Base-by-base conservation (phyloP, 2,888 invertebrate genomes). In the Choristoneura rosaceana region DNA sequence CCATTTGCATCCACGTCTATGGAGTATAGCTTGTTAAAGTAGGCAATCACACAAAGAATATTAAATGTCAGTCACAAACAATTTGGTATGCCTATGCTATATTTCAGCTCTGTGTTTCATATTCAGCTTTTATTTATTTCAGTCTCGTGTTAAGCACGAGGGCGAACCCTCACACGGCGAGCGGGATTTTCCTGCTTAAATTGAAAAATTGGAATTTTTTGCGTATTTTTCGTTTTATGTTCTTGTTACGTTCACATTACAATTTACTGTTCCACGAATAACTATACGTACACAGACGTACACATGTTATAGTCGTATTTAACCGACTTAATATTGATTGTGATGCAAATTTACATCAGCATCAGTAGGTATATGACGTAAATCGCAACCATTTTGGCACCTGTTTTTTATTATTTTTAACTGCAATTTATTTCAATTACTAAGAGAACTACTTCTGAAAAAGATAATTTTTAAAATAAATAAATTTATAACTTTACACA, bases 361-460 rank as follows among this genome's bases (percentile, higher is more conserved):
- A 63, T 45, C 33, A 34, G 38, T n/a, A n/a, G n/a, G n/a, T 15
- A 50, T 52, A 52, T 52, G 52, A 52, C 52, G 52, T 52, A 52
- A 52, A 52, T 52, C 17, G 52, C 52, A 17, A 9, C 9, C 9
- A 17, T 17, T 50, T 52, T 52, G 52, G 9, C 52, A 52, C 17
- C 52, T 52, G 52, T 52, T 15, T 50, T 17, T 17, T 8, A 2
- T 52, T 5, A 52, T 52, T 52, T 52, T 52, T 15, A n/a, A n/a
- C 52, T 52, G 52, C 17, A 52, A 52, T 15, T 15, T 15, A 17
- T 52, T 12, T 2, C 3, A 10, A 43, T 43, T 12, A 43, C 10
- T 10, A 10, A 9, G 1, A 9, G 0, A 9, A 43, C 1, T 43
- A 43, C 43, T 9, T 43, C 12, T 43, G 10, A 25, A 25, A 25